phyloP scores from a whole-genome alignment of 2,113 vertebrate genomes.

The Calypte anna region DNA sequence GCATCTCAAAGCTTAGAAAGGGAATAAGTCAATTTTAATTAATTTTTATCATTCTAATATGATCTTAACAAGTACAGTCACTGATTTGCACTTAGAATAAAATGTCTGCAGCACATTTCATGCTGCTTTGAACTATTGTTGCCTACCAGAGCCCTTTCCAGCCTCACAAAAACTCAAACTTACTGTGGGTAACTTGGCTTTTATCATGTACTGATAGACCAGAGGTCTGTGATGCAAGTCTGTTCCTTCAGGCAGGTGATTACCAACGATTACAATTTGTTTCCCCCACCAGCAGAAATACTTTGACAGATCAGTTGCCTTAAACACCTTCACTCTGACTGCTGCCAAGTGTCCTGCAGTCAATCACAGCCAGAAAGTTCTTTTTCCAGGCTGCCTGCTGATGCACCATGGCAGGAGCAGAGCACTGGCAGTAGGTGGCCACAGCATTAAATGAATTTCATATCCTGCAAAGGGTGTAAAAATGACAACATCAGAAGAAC shows the following conservation, averaged over 20 bases:
- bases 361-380: neutral
- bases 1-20: constrained; percentile 2
- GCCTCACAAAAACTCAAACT: neutral
- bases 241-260: constrained; percentile 23
- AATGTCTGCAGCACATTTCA: neutral
- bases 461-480: neutral
- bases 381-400: neutral
- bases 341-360: neutral
- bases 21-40: constrained; percentile 18
- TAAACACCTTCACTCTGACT: neutral
- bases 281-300: neutral
- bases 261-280: neutral
- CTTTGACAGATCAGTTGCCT: neutral
- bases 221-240: neutral
- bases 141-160: neutral
- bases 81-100: constrained; percentile 30
- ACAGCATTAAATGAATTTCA: neutral
- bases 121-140: neutral
- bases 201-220: neutral
- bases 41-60: neutral
- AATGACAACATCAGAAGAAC: neutral
- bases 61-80: neutral
- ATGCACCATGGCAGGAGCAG: neutral
- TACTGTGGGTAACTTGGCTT: constrained; percentile 1
- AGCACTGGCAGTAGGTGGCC: neutral